phyloP scores from a whole-genome alignment of 2,888 invertebrate genomes.

The Drosophila falleni region DNA sequence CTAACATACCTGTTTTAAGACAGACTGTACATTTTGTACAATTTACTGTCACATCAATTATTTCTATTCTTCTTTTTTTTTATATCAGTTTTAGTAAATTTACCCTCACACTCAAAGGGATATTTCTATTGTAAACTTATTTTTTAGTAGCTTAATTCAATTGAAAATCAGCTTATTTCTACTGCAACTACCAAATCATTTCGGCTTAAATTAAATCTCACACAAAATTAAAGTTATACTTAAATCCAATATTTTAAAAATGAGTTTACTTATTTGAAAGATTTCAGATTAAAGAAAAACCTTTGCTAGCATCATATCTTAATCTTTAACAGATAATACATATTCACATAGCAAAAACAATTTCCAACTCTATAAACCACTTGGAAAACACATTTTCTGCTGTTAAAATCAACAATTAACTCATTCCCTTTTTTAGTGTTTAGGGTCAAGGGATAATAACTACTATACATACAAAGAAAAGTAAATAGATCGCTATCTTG shows the following conservation, averaged over 20 bases:
- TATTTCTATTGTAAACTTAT: not conserved
- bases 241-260: not conserved
- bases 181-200: no score
- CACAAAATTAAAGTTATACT: not conserved
- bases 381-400: constrained; percentile 18
- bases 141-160: not conserved
- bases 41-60: not conserved
- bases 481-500: not conserved
- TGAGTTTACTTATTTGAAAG: not conserved
- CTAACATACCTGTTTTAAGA: constrained; percentile 13
- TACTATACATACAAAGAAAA: constrained; percentile 2
- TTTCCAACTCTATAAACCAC: constrained; percentile 5
- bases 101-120: no score
- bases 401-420: constrained; percentile 28
- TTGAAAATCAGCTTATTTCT: not conserved
- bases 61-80: not conserved
- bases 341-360: not conserved
- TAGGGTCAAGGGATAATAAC: constrained; percentile 28
- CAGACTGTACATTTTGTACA: not conserved
- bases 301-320: constrained; percentile 12
- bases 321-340: constrained; percentile 5
- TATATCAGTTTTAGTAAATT: not conserved
- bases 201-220: not conserved
- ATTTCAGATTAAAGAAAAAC: constrained; percentile 20
- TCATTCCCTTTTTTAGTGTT: constrained; percentile 10